A percentile compares a stretch with the other conserved stretches of the same genome.
These are phyloP conservation scores for Montipora cactus DNA, from an alignment of 64 coral and sea anemone genomes.

Conservation along the genomic window DNA sequence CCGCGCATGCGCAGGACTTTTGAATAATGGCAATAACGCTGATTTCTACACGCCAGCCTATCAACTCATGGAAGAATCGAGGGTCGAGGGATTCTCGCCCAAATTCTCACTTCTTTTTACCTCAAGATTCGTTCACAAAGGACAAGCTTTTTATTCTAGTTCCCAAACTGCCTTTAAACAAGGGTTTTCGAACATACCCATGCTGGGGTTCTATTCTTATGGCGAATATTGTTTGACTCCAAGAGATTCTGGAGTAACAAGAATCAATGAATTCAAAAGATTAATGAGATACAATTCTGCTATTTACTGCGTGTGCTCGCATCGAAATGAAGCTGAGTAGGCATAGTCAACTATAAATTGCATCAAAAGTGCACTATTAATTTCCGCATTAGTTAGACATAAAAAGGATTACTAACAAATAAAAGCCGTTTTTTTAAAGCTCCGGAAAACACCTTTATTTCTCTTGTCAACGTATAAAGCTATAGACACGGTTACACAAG, in stretches of 20 bases:
- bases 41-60: constrained; percentile 81
- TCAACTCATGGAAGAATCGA: constrained; percentile 66
- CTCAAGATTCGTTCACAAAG: constrained; percentile 93
- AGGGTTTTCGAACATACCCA: constrained; percentile 60
- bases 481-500: too few species aligned
- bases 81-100: constrained; percentile 53
- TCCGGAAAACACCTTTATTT: too few species aligned
- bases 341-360: not conserved
- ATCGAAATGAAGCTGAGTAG: constrained; percentile 35
- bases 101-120: constrained; percentile 86
- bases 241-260: constrained; percentile 65
- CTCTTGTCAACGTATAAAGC: too few species aligned
- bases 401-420: not conserved
- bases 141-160: constrained; percentile 94
- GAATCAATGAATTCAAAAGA: constrained; percentile 78
- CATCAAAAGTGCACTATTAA: not conserved
- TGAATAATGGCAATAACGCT: constrained; percentile 67
- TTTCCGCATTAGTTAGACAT: not conserved
- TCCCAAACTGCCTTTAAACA: constrained; percentile 86
- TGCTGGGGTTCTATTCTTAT: constrained; percentile 92
- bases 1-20: constrained; percentile 79
- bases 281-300: constrained; percentile 94
- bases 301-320: constrained; percentile 76
- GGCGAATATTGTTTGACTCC: constrained; percentile 94
- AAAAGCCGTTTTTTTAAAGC: too few species aligned